These are phyloP conservation scores for Numenius arquata DNA, from an alignment of 2,113 vertebrate species.

Conservation along the genomic window DNA sequence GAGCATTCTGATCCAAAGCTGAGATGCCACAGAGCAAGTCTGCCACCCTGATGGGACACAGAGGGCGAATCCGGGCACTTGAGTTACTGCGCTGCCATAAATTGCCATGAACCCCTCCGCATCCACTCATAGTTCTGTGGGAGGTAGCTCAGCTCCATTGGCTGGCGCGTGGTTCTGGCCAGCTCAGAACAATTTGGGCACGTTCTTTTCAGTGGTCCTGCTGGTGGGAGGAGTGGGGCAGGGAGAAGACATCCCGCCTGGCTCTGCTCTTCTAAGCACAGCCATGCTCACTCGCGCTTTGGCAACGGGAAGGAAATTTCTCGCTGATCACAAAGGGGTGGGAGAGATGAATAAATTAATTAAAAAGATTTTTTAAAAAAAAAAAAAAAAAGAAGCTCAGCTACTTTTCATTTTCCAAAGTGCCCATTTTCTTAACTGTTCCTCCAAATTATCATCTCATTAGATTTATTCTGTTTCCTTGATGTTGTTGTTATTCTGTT, in stretches of 20 bases:
- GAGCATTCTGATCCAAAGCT: neutral
- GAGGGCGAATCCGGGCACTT: neutral
- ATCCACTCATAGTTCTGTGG: neutral
- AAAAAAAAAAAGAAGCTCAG: neutral
- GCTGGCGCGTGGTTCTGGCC: rapidly evolving
- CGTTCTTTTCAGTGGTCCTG: neutral
- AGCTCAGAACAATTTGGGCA: neutral
- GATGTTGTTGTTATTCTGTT: constrained; percentile 70
- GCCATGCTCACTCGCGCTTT: rapidly evolving
- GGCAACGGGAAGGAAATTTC: neutral
- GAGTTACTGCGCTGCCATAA: neutral
- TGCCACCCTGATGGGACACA: neutral
- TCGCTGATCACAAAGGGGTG: neutral
- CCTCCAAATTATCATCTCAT: constrained; percentile 64
- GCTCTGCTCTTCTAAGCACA: neutral
- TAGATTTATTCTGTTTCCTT: constrained; percentile 55
- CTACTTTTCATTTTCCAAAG: constrained; percentile 48
- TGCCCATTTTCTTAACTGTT: constrained; percentile 61
- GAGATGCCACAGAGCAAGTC: neutral
- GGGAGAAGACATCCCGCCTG: neutral
- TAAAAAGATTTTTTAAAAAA: neutral
- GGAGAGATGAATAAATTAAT: constrained; percentile 1
- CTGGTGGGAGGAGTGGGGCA: neutral
- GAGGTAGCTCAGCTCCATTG: rapidly evolving
- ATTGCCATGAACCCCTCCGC: neutral